Percentiles rank a stretch among this genome's conserved stretches.
Evolutionary conservation across 1,140 invertebrate genomes (phyloP).

Genomic region (Zaprionus africanus): DNA sequence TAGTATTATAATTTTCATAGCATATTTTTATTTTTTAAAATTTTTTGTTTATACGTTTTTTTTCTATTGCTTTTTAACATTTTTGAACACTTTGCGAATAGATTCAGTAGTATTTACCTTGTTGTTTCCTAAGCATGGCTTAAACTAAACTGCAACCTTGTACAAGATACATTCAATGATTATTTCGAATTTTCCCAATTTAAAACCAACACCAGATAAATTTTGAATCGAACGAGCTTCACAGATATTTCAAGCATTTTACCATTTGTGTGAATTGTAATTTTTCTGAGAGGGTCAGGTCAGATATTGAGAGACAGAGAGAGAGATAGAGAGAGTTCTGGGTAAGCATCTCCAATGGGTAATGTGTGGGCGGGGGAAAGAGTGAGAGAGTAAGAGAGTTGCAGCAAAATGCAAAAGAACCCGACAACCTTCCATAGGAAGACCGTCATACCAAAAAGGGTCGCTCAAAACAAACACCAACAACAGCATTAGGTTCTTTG

Average conservation of each 20-base stretch:
- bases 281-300: constrained; percentile 26
- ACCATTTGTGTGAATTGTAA: constrained; percentile 31
- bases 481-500: constrained; percentile 18
- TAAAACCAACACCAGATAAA: constrained; percentile 69
- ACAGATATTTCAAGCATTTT: constrained; percentile 31
- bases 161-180: constrained; percentile 29
- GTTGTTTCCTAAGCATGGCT: constrained; percentile 49
- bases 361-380: constrained; percentile 18
- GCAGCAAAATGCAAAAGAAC: constrained; percentile 55
- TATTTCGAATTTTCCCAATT: constrained; percentile 39
- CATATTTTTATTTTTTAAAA: constrained; percentile 65
- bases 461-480: constrained; percentile 42
- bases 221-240: constrained; percentile 9
- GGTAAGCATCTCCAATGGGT: constrained; percentile 40
- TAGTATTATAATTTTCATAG: constrained; percentile 72
- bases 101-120: constrained; percentile 63
- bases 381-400: constrained; percentile 16
- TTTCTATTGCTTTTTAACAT: constrained; percentile 83
- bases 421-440: constrained; percentile 12
- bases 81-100: constrained; percentile 69
- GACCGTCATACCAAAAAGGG: constrained; percentile 29
- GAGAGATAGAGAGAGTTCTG: constrained; percentile 20
- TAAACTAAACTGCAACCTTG: constrained; percentile 71
- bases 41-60: constrained; percentile 43
- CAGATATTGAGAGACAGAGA: constrained; percentile 10